Base-by-base conservation (phyloP, 2,888 invertebrate species). In the Prionchulus punctatus region DNA sequence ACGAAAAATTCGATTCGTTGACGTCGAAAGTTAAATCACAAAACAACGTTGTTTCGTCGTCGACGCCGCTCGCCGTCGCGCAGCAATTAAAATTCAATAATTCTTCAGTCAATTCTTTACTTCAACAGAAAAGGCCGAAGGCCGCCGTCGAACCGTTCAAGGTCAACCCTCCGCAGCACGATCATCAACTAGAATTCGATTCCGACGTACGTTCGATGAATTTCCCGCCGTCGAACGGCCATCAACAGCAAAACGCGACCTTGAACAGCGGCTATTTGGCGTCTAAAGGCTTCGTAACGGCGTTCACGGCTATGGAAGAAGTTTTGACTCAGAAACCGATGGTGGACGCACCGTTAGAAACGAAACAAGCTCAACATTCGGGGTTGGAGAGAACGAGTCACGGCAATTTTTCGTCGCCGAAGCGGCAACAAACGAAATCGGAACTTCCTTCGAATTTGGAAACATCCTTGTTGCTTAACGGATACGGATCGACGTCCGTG, bases 111-210 rank as follows among this genome's bases (percentile, higher is more conserved):
- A 18, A 49, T 28, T 28, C 7, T 36, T 18, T 18, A 36, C 18
- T 36, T 36, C 36, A 90, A 90, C 72, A 79, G 2, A 15, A 58
- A n/a, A 43, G 59, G 4, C 59, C 59, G 2, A 48, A 50, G 27
- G 73, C 73, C n/a, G 69, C 73, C 4, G 70, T 74, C 2, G 74
- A 74, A 60, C 73, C 74, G 2, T 69, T 70, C 49, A 69, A 71
- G 58, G 66, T 70, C 43, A 61, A 60, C 50, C 66, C 61, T 2
- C 7, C 30, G 7, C 15, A 3, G 43, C 36, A 15, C 25, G n/a
- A n/a, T n/a, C n/a, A n/a, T n/a, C 26, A 54, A n/a, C 45, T n/a
- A 7, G 36, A 36, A 36, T 36, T 36, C 7, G 36, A 12, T 36
- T 18, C 36, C 12, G 18, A 36, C 12, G 18, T 36, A 12, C 7